These are phyloP conservation scores for Morpho helenor DNA, from an alignment of 2,888 invertebrate genomes.

Conservation along the genomic window DNA sequence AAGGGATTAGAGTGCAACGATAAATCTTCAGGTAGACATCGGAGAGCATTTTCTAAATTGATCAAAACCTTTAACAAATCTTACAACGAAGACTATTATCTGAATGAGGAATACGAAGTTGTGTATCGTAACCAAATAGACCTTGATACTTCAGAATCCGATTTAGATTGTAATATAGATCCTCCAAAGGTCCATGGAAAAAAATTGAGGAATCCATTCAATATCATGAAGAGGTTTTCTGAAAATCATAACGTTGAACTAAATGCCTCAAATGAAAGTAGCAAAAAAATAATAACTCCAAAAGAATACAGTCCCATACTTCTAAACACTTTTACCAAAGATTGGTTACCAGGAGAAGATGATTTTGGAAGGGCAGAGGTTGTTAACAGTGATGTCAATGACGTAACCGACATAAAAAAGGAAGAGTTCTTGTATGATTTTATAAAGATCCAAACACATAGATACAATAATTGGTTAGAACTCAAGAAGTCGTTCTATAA, in stretches of 20 bases:
- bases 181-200: conserved; percentile 36
- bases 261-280: conserved; percentile 16
- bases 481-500: conserved; percentile 52
- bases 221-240: conserved; percentile 49
- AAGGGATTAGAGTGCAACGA: conserved; percentile 43
- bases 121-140: conserved; percentile 47
- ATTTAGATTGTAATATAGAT: conserved; percentile 50
- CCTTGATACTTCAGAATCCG: conserved; percentile 52
- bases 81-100: conserved; percentile 53
- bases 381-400: conserved; percentile 31
- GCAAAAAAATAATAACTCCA: conserved; percentile 14
- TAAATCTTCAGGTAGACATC: conserved; percentile 45
- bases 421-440: conserved; percentile 51
- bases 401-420: conserved; percentile 38
- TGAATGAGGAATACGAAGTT: conserved; percentile 47
- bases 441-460: conserved; percentile 38
- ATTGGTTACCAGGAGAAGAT: conserved; percentile 50
- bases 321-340: conserved; percentile 36
- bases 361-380: conserved; percentile 61
- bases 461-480: conserved; percentile 53
- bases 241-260: conserved; percentile 33
- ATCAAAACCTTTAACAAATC: conserved; percentile 59
- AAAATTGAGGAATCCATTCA: conserved; percentile 61
- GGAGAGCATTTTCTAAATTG: conserved; percentile 53
- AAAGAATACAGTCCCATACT: conserved; percentile 30